A percentile compares a stretch with the other conserved stretches of the same genome.
Evolutionary conservation across 2,797 vertebrate species (phyloP).

Genomic region (Myripristis jacobus): DNA sequence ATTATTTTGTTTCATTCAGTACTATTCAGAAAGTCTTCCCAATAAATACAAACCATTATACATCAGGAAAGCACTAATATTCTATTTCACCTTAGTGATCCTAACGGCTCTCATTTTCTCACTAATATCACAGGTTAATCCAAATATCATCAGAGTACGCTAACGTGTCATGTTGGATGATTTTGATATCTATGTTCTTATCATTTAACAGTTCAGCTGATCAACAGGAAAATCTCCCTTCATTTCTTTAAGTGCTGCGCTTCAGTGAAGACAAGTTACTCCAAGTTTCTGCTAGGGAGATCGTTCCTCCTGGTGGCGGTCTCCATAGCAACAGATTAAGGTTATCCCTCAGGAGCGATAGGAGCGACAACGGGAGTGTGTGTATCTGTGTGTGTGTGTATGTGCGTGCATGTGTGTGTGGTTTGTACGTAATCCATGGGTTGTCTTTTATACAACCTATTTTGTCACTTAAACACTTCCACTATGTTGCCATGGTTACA

Average conservation of each 20-base stretch:
- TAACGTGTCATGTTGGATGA: too few relatives aligned
- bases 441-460: conserved; percentile 64
- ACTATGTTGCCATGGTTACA: conserved; percentile 75
- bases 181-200: too few relatives aligned
- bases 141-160: too few relatives aligned
- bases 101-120: too few relatives aligned
- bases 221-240: neutral
- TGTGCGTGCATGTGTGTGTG: conserved; percentile 22
- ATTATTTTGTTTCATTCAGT: too few relatives aligned
- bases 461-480: conserved; percentile 67
- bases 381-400: conserved; percentile 12
- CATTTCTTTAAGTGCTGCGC: neutral
- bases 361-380: conserved; percentile 14
- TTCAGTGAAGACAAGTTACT: conserved; percentile 3
- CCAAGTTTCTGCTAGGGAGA: conserved; percentile 29
- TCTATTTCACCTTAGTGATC: too few relatives aligned
- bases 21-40: too few relatives aligned
- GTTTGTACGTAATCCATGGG: conserved; percentile 48
- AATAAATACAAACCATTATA: too few relatives aligned
- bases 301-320: conserved; percentile 24
- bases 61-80: too few relatives aligned
- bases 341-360: conserved; percentile 43
- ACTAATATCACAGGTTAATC: too few relatives aligned
- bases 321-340: conserved; percentile 71
- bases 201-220: too few relatives aligned